These are phyloP conservation scores for Drosophila busckii DNA, from an alignment of 1,140 invertebrate species.

Conservation along the genomic window DNA sequence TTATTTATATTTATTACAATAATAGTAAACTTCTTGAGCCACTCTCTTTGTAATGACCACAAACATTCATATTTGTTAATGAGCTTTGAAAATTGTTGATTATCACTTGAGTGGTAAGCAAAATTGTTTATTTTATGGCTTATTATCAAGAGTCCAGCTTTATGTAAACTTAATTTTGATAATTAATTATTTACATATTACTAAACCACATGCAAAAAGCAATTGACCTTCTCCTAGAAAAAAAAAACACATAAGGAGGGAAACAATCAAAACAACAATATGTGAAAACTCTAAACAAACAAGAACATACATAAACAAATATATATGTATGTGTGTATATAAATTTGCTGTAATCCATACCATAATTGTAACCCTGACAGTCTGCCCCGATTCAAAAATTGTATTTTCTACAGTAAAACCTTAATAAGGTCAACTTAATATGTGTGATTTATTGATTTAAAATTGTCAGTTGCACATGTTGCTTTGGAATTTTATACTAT, in stretches of 20 bases:
- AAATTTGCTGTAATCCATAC: constrained; percentile 45
- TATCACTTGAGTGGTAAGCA: too few relatives aligned
- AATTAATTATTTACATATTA: constrained; percentile 4
- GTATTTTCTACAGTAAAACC: constrained; percentile 8
- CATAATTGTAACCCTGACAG: constrained; percentile 39
- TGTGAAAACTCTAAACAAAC: constrained; percentile 57
- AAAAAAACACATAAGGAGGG: constrained; percentile 21
- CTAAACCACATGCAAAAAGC: constrained; percentile 18
- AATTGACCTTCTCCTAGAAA: constrained; percentile 45
- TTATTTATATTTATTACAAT: too few relatives aligned
- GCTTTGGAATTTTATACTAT: too few relatives aligned
- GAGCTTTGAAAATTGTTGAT: too few relatives aligned
- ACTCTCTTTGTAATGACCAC: too few relatives aligned
- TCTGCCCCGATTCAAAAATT: constrained; percentile 23
- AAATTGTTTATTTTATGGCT: too few relatives aligned
- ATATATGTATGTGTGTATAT: background rate
- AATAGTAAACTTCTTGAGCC: too few relatives aligned
- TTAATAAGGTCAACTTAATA: background rate
- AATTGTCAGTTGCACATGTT: too few relatives aligned
- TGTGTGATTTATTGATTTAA: too few relatives aligned
- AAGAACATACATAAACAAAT: constrained; percentile 6
- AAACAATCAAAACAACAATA: constrained; percentile 49
- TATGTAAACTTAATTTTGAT: too few relatives aligned
- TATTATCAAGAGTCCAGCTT: too few relatives aligned
- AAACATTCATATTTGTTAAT: too few relatives aligned